These are phyloP conservation scores for Nasonia giraulti DNA, from an alignment of 1,140 invertebrate species.

Conservation along the genomic window DNA sequence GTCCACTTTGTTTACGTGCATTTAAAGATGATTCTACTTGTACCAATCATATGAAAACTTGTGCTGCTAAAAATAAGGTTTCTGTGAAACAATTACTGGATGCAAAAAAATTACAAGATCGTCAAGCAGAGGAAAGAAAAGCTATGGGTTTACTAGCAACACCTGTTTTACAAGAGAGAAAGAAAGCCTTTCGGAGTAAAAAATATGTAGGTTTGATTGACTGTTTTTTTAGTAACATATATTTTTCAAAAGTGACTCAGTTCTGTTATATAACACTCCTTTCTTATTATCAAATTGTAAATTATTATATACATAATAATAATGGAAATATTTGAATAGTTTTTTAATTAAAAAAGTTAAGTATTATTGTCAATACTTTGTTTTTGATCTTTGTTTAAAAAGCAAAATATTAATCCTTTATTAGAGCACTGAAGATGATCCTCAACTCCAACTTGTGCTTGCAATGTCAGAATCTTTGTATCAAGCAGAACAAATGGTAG, in stretches of 20 bases:
- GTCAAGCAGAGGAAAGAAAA: conserved; percentile 71
- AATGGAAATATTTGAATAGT: not conserved
- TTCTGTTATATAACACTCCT: conserved; percentile 5
- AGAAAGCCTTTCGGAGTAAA: conserved; percentile 53
- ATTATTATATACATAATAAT: conserved; percentile 8
- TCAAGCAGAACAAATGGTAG: conserved; percentile 67
- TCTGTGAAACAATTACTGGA: conserved; percentile 70
- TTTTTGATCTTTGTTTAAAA: conserved; percentile 15
- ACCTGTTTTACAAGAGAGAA: conserved; percentile 63
- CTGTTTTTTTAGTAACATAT: not conserved
- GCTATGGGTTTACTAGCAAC: conserved; percentile 69
- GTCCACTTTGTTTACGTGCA: conserved; percentile 71
- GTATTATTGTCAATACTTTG: not conserved
- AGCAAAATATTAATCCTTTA: conserved; percentile 31
- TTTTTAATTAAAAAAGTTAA: conserved; percentile 27
- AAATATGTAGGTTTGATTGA: conserved; percentile 59
- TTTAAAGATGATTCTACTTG: conserved; percentile 62
- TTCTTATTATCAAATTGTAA: conserved; percentile 8
- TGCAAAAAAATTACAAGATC: conserved; percentile 71
- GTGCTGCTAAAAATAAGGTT: conserved; percentile 72
- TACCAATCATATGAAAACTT: conserved; percentile 71
- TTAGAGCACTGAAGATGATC: conserved; percentile 64
- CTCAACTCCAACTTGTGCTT: conserved; percentile 71
- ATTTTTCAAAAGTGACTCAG: not conserved
- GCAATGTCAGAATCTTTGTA: conserved; percentile 74